phyloP scores from a whole-genome alignment of 2,797 vertebrate species.

The Sciaenops ocellatus region DNA sequence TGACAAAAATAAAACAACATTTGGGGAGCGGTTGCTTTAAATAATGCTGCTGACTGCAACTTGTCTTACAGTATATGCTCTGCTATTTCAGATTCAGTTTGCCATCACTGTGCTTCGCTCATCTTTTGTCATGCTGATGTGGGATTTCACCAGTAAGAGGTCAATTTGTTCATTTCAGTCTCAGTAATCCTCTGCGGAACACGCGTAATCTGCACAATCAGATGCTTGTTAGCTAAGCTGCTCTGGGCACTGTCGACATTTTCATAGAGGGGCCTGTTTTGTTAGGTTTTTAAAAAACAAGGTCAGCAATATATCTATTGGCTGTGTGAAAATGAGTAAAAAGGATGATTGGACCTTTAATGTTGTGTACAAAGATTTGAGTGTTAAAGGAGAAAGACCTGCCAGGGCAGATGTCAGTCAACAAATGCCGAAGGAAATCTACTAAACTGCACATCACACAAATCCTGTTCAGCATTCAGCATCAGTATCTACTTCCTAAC shows the following conservation, averaged over 20 bases:
- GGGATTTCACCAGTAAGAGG: conserved; percentile 68
- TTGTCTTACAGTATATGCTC: conserved; percentile 27
- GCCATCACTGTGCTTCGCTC: conserved; percentile 32
- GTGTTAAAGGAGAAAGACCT: conserved; percentile 39
- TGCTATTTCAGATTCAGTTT: conserved; percentile 28
- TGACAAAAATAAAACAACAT: conserved; percentile 39
- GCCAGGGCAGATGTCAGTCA: conserved; percentile 55
- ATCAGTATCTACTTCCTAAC: conserved; percentile 28
- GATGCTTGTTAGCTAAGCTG: conserved; percentile 79
- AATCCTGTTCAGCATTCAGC: conserved; percentile 50
- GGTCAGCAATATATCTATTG: conserved; percentile 64
- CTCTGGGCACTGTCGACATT: conserved; percentile 58
- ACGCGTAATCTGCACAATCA: conserved; percentile 80
- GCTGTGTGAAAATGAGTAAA: conserved; percentile 62
- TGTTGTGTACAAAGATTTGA: conserved; percentile 45
- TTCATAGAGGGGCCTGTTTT: conserved; percentile 54
- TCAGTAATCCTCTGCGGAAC: conserved; percentile 77
- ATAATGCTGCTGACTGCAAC: conserved; percentile 37
- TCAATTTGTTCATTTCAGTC: conserved; percentile 80
- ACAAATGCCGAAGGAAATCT: conserved; percentile 54
- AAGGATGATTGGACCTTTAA: conserved; percentile 61
- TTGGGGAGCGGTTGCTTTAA: conserved; percentile 14
- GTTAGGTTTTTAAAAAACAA: conserved; percentile 63
- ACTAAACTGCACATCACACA: conserved; percentile 53
- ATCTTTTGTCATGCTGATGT: conserved; percentile 63